phyloP scores from a whole-genome alignment of 2,888 invertebrate species.

The Prosopocoilus inquinatus region DNA sequence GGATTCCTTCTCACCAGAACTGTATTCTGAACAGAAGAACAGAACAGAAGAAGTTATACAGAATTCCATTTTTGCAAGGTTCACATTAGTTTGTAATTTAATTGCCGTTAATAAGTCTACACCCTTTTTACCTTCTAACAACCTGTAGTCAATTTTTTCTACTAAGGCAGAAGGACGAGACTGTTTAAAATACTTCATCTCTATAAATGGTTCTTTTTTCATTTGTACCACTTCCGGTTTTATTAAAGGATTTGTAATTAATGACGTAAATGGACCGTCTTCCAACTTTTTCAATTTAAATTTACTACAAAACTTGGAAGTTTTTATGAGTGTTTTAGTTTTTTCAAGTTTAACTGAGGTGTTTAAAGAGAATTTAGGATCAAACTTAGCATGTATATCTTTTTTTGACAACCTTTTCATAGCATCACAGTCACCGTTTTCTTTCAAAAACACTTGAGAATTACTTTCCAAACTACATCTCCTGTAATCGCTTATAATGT shows the following conservation, averaged over 20 bases:
- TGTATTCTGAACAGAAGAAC: slow-evolving; percentile 31
- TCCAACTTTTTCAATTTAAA: slow-evolving; percentile 3
- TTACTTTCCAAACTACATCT: neutral
- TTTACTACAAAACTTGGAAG: slow-evolving; percentile 8
- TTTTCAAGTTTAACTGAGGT: slow-evolving; percentile 13
- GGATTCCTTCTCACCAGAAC: slow-evolving; percentile 16
- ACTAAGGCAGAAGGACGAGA: slow-evolving; percentile 44
- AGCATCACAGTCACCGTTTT: neutral
- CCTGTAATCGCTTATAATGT: neutral
- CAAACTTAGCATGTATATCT: slow-evolving; percentile 1
- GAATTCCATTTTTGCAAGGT: slow-evolving; percentile 31
- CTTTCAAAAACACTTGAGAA: neutral
- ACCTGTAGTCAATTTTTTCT: slow-evolving; percentile 36
- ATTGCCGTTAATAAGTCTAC: slow-evolving; percentile 41
- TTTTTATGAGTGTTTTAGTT: slow-evolving; percentile 8
- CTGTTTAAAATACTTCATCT: slow-evolving; percentile 54
- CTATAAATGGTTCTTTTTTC: neutral
- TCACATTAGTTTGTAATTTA: slow-evolving; percentile 40
- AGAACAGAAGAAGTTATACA: slow-evolving; percentile 31
- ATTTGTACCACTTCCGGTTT: neutral
- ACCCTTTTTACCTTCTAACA: slow-evolving; percentile 42
- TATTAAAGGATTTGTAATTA: too few relatives aligned
- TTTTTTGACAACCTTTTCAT: neutral
- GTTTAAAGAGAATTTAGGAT: slow-evolving; percentile 12
- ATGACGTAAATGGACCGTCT: neutral